Evolutionary conservation across 2,797 vertebrate genomes (phyloP).

Genomic region (Sorex maritimensis): DNA sequence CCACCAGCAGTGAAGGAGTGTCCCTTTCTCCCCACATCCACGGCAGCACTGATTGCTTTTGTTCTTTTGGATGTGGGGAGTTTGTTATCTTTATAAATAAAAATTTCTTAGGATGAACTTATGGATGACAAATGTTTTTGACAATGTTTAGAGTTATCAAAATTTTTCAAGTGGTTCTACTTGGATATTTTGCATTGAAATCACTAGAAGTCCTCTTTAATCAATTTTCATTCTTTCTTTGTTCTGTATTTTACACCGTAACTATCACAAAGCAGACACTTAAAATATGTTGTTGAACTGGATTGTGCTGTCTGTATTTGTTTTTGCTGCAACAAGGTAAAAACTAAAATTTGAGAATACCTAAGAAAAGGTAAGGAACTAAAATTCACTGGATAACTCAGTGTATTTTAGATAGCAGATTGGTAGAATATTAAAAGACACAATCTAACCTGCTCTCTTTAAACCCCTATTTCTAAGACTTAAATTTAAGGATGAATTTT

Average conservation of each 20-base stretch:
- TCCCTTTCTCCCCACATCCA: too few relatives aligned
- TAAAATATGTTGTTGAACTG: background rate
- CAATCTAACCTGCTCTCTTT: background rate
- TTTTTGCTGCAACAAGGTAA: constrained; percentile 30
- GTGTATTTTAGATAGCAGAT: background rate
- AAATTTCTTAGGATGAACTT: constrained; percentile 25
- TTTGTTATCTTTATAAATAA: constrained; percentile 7
- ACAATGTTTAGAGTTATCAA: constrained; percentile 41
- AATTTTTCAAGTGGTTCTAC: background rate
- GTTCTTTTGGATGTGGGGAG: too few relatives aligned
- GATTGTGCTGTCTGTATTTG: constrained; percentile 28
- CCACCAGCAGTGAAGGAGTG: too few relatives aligned
- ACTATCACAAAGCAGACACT: background rate
- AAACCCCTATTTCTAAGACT: background rate
- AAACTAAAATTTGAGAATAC: background rate
- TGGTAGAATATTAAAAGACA: constrained; percentile 10
- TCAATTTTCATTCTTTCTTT: constrained; percentile 21
- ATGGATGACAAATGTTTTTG: constrained; percentile 21
- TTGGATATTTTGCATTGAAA: background rate
- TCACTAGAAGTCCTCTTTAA: background rate
- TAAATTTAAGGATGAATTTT: constrained; percentile 21
- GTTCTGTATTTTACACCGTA: background rate
- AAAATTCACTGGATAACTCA: background rate
- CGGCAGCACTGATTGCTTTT: too few relatives aligned
- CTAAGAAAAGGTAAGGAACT: background rate